Evolutionary conservation across 2,888 invertebrate species (phyloP).

Genomic region (Diarsia rubi): DNA sequence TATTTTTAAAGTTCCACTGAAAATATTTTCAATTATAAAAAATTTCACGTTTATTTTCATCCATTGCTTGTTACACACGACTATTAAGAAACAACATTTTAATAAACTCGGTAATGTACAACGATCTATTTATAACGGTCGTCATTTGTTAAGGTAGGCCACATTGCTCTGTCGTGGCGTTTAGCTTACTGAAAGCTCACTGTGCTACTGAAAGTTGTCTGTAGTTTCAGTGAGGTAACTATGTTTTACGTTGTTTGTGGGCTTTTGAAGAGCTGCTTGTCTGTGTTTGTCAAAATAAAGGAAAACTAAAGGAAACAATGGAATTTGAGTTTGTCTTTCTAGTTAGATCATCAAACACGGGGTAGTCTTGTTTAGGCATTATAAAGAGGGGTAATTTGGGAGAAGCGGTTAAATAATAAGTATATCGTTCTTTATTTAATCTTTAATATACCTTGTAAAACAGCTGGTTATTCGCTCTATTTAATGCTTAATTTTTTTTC

Average conservation of each 20-base stretch:
- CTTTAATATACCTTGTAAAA: not conserved
- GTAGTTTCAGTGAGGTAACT: slow-evolving; percentile 71
- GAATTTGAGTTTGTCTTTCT: not conserved
- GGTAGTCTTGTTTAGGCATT: not conserved
- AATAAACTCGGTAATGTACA: slow-evolving; percentile 26
- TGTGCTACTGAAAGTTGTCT: slow-evolving; percentile 75
- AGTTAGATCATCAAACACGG: not conserved
- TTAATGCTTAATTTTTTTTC: not conserved
- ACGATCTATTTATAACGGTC: not conserved
- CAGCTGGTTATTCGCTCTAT: not conserved
- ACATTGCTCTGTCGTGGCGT: slow-evolving; percentile 74
- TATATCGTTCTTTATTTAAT: not conserved
- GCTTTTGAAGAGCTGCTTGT: slow-evolving; percentile 22
- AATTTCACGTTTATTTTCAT: not conserved
- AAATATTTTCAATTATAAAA: slow-evolving; percentile 1
- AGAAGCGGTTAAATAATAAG: not conserved
- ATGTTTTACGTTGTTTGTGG: slow-evolving; percentile 46
- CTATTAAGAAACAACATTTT: not conserved
- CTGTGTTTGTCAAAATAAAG: slow-evolving; percentile 7
- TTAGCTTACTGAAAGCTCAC: slow-evolving; percentile 82
- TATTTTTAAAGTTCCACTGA: slow-evolving; percentile 6
- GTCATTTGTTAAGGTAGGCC: slow-evolving; percentile 22
- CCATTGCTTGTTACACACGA: slow-evolving; percentile 7
- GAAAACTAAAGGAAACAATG: too few species aligned
- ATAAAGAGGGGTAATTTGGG: not conserved